Evolutionary conservation across 2,113 vertebrate genomes (phyloP).

Genomic region (Pygoscelis adeliae): DNA sequence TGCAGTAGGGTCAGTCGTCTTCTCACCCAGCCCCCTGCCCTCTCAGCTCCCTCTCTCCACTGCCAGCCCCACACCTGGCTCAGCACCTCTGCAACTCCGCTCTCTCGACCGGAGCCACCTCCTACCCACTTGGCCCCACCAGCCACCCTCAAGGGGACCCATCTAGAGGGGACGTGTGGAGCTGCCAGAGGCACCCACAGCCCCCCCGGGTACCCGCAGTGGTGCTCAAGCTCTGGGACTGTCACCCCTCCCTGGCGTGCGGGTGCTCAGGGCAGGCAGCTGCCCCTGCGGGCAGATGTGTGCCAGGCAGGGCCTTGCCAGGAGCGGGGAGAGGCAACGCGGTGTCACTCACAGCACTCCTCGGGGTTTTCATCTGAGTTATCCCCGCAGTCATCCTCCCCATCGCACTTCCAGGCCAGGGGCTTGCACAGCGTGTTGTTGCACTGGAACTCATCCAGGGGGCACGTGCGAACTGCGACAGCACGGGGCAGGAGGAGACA

Average conservation of each 20-base stretch:
- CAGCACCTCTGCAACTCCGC: not conserved
- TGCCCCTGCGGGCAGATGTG: not conserved
- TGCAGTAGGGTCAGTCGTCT: not conserved
- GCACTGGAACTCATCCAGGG: conserved; percentile 93
- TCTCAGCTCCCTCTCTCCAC: not conserved
- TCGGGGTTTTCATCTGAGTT: conserved; percentile 94
- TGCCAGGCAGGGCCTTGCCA: not conserved
- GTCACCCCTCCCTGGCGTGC: fast-evolving
- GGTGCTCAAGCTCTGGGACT: not conserved
- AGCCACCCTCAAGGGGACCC: fast-evolving
- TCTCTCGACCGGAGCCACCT: not conserved
- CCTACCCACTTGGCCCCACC: fast-evolving
- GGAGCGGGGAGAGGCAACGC: not conserved
- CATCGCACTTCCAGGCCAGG: conserved; percentile 92
- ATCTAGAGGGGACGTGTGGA: fast-evolving
- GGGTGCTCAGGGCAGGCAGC: not conserved
- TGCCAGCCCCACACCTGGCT: not conserved
- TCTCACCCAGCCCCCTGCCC: not conserved
- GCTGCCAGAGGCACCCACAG: not conserved
- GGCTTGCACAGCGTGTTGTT: conserved; percentile 97
- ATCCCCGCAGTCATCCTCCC: conserved; percentile 95
- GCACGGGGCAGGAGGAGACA: fast-evolving
- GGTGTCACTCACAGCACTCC: conserved; percentile 84
- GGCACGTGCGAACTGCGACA: conserved; percentile 85
- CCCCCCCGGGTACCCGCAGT: fast-evolving